Base-by-base conservation (phyloP, 35 echinoderm and acorn worm genomes). In the Eucidaris tribuloides region DNA sequence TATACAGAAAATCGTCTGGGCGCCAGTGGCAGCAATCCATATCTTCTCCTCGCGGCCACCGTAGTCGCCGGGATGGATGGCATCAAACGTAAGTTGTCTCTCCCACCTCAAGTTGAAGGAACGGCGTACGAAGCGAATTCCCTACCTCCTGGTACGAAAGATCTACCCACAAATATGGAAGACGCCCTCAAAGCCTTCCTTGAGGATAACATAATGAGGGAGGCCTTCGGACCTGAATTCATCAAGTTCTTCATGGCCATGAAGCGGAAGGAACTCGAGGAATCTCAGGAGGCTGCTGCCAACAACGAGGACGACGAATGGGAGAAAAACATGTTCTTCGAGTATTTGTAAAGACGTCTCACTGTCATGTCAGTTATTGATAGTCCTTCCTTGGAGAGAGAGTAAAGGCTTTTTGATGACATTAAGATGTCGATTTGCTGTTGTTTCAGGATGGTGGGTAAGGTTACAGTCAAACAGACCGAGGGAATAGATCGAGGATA, bases 31-130 rank as follows among this genome's bases (percentile, higher is more conserved):
- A 59, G 78, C 20, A 91, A 91, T 60, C 89, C 89, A 4, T 91
- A 91, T 54, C 42, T 91, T 0, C 31, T 86, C 1, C 71, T 91
- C 11, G 89, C 89, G 7, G 89, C 89, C 20, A 80, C 71, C 6
- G 72, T 91, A 30, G 89, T 82, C 22, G 89, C 89, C 5, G 89
- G 89, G 24, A 86, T 91, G 33, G 89, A 91, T 54, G 89, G 89
- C 11, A 79, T 91, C 29, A 84, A 63, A 23, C 25, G 56, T 15
- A 85, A 85, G 39, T 57, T 91, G 15, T 54, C 79, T 27, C 79
- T 81, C 33, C 74, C 74, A 27, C 30, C 30, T 20, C 20, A 78
- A 19, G 24, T n/a, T 48, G 44, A 7, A 43, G 74, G 74, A 9
- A n/a, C 23, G 22, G 74, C 74, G 39, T 49, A 78, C 22, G 22